A percentile compares a stretch with the other conserved stretches of the same genome.
These are phyloP conservation scores for Ariolimax columbianus DNA, from an alignment of 2,888 invertebrate species.

Conservation along the genomic window DNA sequence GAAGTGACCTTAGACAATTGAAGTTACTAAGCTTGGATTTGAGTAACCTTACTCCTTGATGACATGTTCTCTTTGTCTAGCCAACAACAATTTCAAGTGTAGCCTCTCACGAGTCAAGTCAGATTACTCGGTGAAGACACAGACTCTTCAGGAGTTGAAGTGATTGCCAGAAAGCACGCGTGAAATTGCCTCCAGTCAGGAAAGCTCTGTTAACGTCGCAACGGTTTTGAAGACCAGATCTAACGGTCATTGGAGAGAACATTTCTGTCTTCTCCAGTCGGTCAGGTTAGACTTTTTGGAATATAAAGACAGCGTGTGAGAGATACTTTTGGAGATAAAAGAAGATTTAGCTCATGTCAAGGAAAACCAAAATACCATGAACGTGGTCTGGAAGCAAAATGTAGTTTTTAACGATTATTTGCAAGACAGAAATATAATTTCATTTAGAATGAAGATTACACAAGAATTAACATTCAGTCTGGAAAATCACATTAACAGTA, in stretches of 20 bases:
- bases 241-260: not conserved
- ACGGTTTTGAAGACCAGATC: not conserved
- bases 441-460: no score
- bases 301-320: not conserved
- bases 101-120: not conserved
- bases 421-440: no score
- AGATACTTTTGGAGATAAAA: no score
- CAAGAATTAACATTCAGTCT: no score
- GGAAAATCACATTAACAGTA: no score
- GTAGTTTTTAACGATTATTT: no score
- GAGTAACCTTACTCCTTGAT: not conserved
- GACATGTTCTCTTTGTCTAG: slow-evolving; percentile 3
- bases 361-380: no score
- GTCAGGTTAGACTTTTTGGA: not conserved
- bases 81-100: not conserved
- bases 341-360: no score
- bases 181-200: slow-evolving; percentile 12
- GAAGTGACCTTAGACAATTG: not conserved
- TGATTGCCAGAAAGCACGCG: slow-evolving; percentile 7
- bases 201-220: not conserved
- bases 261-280: not conserved
- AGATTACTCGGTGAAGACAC: not conserved
- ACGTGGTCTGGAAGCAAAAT: no score
- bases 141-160: not conserved
- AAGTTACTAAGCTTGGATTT: slow-evolving; percentile 6